Evolutionary conservation across 2,113 vertebrate species (phyloP).

Genomic region (Herpetotheres cachinnans): DNA sequence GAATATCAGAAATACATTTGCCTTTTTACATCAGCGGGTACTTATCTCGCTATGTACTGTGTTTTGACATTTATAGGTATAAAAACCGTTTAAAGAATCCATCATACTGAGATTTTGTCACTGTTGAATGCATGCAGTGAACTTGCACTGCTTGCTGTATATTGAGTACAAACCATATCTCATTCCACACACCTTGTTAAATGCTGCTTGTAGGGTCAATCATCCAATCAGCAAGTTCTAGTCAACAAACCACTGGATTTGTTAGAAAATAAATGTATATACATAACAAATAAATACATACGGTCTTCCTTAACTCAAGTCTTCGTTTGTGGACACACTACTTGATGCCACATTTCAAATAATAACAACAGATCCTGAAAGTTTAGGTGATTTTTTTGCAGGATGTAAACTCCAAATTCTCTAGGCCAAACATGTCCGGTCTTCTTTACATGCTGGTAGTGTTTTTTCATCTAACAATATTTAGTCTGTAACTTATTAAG

Average conservation of each 20-base stretch:
- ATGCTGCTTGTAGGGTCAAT: background rate
- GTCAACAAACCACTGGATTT: background rate
- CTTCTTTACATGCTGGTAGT: background rate
- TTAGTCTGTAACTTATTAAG: background rate
- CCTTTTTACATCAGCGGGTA: background rate
- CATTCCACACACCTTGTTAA: background rate
- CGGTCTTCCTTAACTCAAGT: background rate
- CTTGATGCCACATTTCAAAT: background rate
- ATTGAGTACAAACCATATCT: rapidly evolving
- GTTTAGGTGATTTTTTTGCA: background rate
- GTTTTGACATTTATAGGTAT: background rate
- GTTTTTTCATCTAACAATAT: background rate
- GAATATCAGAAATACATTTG: background rate
- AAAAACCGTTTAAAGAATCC: background rate
- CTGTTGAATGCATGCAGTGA: background rate
- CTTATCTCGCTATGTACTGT: background rate
- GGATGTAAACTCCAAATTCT: background rate
- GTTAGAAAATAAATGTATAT: background rate
- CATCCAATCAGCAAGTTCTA: background rate
- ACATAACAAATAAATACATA: background rate
- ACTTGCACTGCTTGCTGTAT: background rate
- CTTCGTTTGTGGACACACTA: background rate
- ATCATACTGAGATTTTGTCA: background rate
- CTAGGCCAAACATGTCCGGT: background rate
- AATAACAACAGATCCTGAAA: background rate